These are phyloP conservation scores for Holcopasites calliopsidis DNA, from an alignment of 1,140 invertebrate species.

Conservation along the genomic window DNA sequence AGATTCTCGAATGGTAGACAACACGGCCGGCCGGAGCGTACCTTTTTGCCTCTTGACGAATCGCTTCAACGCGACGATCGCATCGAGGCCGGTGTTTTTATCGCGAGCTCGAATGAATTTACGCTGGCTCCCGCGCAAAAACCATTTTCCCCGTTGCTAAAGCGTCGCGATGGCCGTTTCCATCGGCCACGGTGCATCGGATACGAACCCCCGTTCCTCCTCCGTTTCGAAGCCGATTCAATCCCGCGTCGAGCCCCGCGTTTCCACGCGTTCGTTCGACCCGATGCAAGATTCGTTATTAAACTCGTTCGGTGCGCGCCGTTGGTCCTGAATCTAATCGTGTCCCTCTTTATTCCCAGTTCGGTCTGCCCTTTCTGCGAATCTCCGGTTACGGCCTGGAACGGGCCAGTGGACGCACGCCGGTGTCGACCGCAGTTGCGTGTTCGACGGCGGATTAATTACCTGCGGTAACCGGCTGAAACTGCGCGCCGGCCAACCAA, in stretches of 20 bases:
- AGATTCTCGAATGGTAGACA: neutral
- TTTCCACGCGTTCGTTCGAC: no score
- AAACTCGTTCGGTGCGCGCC: neutral
- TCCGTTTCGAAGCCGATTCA: neutral
- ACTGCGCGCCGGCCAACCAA: neutral
- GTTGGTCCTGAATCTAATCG: no score
- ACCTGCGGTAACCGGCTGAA: neutral
- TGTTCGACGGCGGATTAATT: conserved; percentile 42
- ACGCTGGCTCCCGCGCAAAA: neutral
- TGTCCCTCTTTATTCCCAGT: conserved; percentile 37
- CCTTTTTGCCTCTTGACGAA: neutral
- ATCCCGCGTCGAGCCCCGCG: conserved; percentile 7
- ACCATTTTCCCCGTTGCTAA: conserved; percentile 36
- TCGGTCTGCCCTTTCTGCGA: neutral
- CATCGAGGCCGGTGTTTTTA: neutral
- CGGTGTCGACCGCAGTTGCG: conserved; percentile 4
- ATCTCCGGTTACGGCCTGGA: conserved; percentile 28
- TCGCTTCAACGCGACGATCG: neutral
- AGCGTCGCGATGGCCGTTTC: conserved; percentile 24
- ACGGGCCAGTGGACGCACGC: neutral
- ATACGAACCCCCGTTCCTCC: neutral
- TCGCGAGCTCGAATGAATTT: conserved; percentile 20
- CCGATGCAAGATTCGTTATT: neutral
- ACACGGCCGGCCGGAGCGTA: neutral
- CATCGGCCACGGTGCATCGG: conserved; percentile 27